phyloP scores from a whole-genome alignment of 2,113 vertebrate genomes.

The Pholis gunnellus region DNA sequence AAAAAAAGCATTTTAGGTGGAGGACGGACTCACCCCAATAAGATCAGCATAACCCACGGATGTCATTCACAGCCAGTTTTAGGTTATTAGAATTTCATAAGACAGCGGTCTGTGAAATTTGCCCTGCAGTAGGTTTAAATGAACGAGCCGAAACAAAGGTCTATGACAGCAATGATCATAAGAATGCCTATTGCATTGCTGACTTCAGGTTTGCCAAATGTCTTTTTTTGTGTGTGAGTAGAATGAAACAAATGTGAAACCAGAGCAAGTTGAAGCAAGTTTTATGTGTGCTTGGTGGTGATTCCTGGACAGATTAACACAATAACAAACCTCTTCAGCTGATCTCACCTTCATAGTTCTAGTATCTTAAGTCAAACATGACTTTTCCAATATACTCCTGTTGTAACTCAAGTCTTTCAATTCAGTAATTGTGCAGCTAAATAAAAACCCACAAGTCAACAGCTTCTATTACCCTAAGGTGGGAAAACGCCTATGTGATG shows the following conservation, averaged over 20 bases:
- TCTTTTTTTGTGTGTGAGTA: neutral
- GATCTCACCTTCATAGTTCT: neutral
- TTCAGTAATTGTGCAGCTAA: conserved; percentile 16
- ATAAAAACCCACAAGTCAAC: conserved; percentile 1
- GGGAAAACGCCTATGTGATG: neutral
- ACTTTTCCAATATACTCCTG: neutral
- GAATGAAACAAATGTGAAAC: neutral
- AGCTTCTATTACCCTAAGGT: neutral
- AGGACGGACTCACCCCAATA: too few relatives aligned
- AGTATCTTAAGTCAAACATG: neutral
- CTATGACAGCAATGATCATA: neutral
- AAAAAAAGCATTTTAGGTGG: too few relatives aligned
- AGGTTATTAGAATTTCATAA: neutral
- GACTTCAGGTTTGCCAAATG: neutral
- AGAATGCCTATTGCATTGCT: neutral
- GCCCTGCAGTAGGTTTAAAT: neutral
- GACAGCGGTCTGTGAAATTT: neutral
- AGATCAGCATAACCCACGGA: neutral
- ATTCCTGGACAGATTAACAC: neutral
- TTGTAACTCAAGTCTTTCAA: neutral
- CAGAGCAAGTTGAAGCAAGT: conserved; percentile 2
- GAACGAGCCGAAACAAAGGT: neutral
- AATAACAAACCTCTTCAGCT: too few relatives aligned
- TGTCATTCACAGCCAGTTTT: neutral
- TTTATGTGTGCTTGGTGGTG: neutral